Percentiles rank a stretch among this genome's conserved stretches.
phyloP scores from a whole-genome alignment of 2,113 vertebrate genomes.

The Calidris pugnax region DNA sequence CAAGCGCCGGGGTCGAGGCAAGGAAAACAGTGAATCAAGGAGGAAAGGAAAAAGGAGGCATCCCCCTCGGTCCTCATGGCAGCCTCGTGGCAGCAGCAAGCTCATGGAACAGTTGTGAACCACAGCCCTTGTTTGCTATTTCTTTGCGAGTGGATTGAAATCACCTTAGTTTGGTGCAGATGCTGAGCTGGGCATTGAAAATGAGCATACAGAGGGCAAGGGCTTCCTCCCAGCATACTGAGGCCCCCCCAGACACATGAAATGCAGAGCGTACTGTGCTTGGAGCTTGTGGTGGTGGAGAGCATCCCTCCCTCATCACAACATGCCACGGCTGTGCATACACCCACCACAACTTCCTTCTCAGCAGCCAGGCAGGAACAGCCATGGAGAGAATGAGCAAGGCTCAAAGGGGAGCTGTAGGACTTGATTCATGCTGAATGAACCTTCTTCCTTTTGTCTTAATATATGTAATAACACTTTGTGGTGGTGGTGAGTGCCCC shows the following conservation, averaged over 20 bases:
- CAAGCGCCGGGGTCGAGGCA: accelerated
- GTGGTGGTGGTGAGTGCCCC: accelerated
- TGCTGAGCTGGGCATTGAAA: background rate
- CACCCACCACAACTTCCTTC: accelerated
- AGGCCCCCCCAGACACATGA: background rate
- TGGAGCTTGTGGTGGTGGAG: background rate
- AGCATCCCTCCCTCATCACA: background rate
- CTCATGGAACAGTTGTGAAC: background rate
- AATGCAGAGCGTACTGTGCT: background rate
- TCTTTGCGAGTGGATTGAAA: background rate
- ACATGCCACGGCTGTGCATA: accelerated
- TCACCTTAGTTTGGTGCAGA: background rate
- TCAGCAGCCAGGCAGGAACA: background rate
- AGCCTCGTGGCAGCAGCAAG: background rate
- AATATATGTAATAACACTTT: background rate
- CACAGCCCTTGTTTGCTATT: background rate
- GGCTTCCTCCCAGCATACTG: background rate
- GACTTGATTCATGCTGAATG: background rate
- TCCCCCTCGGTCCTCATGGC: background rate
- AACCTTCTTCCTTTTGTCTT: background rate
- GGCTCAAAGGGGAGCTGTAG: background rate
- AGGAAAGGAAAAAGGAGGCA: background rate
- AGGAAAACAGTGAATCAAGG: background rate
- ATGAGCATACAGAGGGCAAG: background rate
- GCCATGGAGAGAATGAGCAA: background rate